These are phyloP conservation scores for Ameiurus melas DNA, from an alignment of 2,113 vertebrate species.

Conservation along the genomic window DNA sequence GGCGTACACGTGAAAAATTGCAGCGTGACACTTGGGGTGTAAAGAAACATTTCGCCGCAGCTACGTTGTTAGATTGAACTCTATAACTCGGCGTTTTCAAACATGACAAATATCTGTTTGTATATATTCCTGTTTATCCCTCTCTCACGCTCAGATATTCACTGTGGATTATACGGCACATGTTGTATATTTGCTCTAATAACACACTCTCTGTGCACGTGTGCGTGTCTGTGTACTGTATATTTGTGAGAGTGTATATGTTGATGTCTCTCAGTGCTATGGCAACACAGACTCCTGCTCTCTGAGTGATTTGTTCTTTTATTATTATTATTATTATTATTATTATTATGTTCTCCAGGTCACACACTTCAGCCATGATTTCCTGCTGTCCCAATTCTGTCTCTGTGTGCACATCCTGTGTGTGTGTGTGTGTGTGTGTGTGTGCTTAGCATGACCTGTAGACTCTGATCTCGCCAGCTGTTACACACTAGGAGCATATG, in stretches of 20 bases:
- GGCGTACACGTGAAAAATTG: not conserved
- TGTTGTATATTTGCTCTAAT: not conserved
- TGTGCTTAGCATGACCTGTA: slow-evolving; percentile 73
- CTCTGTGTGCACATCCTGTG: slow-evolving; percentile 32
- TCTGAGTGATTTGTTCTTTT: not conserved
- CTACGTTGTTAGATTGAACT: not conserved
- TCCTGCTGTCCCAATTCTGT: slow-evolving; percentile 33
- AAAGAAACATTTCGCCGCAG: not conserved
- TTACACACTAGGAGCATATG: slow-evolving; percentile 71
- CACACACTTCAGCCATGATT: slow-evolving; percentile 23
- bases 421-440: slow-evolving; percentile 35
- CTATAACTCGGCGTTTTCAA: not conserved
- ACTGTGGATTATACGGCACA: not conserved
- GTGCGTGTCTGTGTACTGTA: not conserved
- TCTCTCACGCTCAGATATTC: not conserved
- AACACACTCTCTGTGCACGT: not conserved
- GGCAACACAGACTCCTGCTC: not conserved
- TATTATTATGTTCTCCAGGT: not conserved
- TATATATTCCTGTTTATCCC: not conserved
- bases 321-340: not conserved
- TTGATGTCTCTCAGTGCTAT: not conserved
- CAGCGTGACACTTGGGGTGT: not conserved
- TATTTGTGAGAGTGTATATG: slow-evolving; percentile 19
- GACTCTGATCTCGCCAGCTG: slow-evolving; percentile 76
- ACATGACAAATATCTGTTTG: not conserved